Base-by-base conservation (phyloP, 2,113 vertebrate genomes). In the Zeus faber region DNA sequence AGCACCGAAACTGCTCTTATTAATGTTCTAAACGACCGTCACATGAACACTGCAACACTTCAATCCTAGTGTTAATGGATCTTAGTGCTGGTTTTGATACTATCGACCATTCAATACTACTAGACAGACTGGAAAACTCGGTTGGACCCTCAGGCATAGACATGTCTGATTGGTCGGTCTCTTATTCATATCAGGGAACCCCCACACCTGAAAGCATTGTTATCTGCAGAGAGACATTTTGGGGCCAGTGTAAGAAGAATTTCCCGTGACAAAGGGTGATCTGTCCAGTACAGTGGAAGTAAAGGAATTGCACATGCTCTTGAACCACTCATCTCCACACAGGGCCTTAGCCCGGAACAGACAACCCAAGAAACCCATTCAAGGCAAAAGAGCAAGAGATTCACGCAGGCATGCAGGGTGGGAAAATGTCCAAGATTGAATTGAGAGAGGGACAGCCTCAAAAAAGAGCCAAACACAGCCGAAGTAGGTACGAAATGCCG, bases 401-500 rank as follows among this genome's bases (percentile, higher is more conserved):
- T 21, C 7, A 58, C 58, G 9, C 6, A 2, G 11, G 13, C 40
- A 33, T 50, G 54, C 18, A 71, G 62, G 44, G 39, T 11, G 49
- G 41, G 17, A 3, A 1, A 10, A n/a, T 23, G 54, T 39, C 49
- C 39, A 48, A 51, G 35, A 35, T 2, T 57, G 3, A 58, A 68
- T 59, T 6, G 20, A 21, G 25, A 50, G 14, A 58, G 3, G 17
- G 11, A 31, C 47, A 27, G 46, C 11, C n/a, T n/a, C 39, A 29
- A 29, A 61, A 54, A 39, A 4, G 49, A 60, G 49, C 35, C 51
- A 59, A 51, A 49, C 21, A 57, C 58, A 61, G 54, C 62, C 25
- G 9, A 49, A 53, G 71, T 43, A 18, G 13, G 10, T 50, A 50
- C 43, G 65, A 70, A 49, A n/a, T 5, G 11, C 33, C 43, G 60